These are phyloP conservation scores for Grammomys dolichurus DNA, from an alignment of 2,113 vertebrate genomes.

Conservation along the genomic window DNA sequence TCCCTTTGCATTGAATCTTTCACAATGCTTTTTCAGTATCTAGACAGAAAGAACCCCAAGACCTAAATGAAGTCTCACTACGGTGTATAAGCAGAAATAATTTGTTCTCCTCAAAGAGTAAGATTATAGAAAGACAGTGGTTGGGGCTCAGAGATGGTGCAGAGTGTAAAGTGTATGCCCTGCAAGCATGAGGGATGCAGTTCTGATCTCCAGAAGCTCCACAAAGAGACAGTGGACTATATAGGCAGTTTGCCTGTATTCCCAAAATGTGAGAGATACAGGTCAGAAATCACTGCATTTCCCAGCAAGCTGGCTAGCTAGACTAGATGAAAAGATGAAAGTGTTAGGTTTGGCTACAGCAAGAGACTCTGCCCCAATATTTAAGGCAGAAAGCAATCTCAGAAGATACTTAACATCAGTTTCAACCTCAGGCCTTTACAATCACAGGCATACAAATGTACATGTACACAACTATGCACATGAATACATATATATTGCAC, in stretches of 20 bases:
- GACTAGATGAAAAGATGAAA: not conserved
- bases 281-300: not conserved
- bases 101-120: constrained; percentile 31
- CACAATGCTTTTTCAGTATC: constrained; percentile 6
- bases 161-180: not conserved
- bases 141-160: not conserved
- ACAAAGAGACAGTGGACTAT: not conserved
- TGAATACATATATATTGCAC: not conserved
- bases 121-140: constrained; percentile 35
- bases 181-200: not conserved
- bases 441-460: not conserved
- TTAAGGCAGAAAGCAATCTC: not conserved
- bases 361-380: no score
- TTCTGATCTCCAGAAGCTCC: not conserved
- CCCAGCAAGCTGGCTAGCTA: not conserved
- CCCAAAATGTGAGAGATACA: not conserved
- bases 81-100: not conserved
- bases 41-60: not conserved
- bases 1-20: constrained; percentile 22
- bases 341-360: not conserved
- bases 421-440: not conserved
- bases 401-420: not conserved
- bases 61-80: not conserved
- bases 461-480: not conserved
- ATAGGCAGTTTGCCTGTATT: not conserved